These are phyloP conservation scores for Drosophila carrolli DNA, from an alignment of 1,140 invertebrate genomes.

Conservation along the genomic window DNA sequence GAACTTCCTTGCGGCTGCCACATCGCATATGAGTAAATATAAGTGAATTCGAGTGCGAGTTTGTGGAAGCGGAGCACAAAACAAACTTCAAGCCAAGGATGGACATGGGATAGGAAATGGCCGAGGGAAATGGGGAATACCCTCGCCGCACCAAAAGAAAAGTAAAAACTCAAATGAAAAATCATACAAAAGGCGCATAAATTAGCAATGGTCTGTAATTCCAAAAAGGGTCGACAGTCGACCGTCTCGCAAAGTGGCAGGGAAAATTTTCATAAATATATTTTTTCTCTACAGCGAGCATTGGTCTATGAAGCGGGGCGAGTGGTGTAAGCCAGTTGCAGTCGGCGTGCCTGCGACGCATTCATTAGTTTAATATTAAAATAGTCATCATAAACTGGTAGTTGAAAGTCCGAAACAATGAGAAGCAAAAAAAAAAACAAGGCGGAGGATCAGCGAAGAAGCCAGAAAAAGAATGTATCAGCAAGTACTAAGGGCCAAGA, in stretches of 20 bases:
- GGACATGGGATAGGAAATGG: conserved; percentile 11
- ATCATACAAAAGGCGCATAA: conserved; percentile 82
- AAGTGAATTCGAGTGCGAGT: conserved; percentile 36
- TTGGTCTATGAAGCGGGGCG: neutral
- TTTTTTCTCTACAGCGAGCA: conserved; percentile 9
- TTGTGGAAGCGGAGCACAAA: conserved; percentile 22
- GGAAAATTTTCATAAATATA: conserved; percentile 47
- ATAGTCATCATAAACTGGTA: conserved; percentile 80
- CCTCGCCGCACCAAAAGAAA: conserved; percentile 14
- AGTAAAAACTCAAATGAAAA: conserved; percentile 56
- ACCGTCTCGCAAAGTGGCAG: conserved; percentile 22
- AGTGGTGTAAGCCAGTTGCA: conserved; percentile 41
- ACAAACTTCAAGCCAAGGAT: conserved; percentile 26
- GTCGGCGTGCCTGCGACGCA: conserved; percentile 72
- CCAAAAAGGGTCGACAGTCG: conserved; percentile 71
- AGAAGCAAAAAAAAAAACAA: conserved; percentile 30
- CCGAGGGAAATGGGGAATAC: conserved; percentile 4
- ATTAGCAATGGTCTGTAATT: conserved; percentile 83
- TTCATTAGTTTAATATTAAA: conserved; percentile 82
- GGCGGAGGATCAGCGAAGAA: conserved; percentile 4
- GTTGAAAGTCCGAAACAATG: conserved; percentile 74
- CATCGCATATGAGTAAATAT: conserved; percentile 37
- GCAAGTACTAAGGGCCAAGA: conserved; percentile 66
- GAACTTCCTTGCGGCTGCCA: conserved; percentile 33
- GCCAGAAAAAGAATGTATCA: conserved; percentile 18